Conservation (phyloP, 2,888 invertebrate species). For the Polietes domitor region DNA sequence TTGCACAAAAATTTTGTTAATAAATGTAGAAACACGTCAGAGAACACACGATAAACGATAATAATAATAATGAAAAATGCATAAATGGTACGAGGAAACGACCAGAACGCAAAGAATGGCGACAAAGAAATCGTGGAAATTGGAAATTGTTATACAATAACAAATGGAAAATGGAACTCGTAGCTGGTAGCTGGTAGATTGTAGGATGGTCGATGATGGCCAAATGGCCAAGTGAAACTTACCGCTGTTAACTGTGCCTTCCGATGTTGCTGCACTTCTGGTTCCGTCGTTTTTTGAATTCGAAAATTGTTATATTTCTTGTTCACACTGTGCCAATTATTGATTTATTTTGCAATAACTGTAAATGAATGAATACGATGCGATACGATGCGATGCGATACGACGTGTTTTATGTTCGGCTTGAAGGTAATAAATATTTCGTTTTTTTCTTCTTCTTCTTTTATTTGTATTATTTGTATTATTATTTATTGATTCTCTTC, state of each 20-base stretch:
- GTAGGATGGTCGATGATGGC: no score
- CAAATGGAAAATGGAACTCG: background rate
- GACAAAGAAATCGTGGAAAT: background rate
- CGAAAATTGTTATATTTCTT: background rate
- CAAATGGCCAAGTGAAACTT: constrained; percentile 3
- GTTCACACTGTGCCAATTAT: background rate
- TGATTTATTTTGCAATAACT: background rate
- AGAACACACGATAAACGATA: background rate
- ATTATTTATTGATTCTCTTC: background rate
- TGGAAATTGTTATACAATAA: constrained; percentile 6
- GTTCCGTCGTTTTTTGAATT: background rate
- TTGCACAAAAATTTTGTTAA: constrained; percentile 7
- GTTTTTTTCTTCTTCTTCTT: background rate
- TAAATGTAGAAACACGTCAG: background rate
- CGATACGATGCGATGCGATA: background rate
- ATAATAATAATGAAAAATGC: background rate
- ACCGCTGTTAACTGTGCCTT: constrained; percentile 29
- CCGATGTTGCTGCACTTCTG: background rate
- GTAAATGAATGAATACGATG: background rate
- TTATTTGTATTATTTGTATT: background rate
- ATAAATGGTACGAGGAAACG: constrained; percentile 2
- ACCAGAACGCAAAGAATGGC: background rate
- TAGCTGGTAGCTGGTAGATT: no score
- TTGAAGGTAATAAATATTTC: background rate
- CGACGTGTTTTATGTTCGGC: background rate